Evolutionary conservation across 2,888 invertebrate species (phyloP).

Genomic region (Leucophenga maculata): DNA sequence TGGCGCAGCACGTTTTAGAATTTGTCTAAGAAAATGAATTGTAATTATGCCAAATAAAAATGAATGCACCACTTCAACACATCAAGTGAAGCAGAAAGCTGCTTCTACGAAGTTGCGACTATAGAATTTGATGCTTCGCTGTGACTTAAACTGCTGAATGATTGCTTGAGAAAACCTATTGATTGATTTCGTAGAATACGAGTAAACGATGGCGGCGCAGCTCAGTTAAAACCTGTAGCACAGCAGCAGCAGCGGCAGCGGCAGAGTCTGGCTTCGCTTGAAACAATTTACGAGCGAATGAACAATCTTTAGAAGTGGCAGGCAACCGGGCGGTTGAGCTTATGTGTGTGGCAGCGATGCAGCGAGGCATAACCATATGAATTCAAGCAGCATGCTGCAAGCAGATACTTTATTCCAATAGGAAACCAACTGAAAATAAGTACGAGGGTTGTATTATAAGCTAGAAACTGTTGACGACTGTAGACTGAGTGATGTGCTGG

Average conservation of each 20-base stretch:
- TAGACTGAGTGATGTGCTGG: too few relatives aligned
- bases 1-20: not conserved
- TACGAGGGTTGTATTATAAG: too few relatives aligned
- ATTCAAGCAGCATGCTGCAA: too few relatives aligned
- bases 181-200: conserved; percentile 63
- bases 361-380: too few relatives aligned
- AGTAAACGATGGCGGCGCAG: conserved; percentile 44
- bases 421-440: too few relatives aligned
- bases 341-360: too few relatives aligned
- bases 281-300: conserved; percentile 13
- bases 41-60: conserved; percentile 18
- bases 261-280: conserved; percentile 36
- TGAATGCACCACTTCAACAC: not conserved
- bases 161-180: conserved; percentile 58
- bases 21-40: not conserved
- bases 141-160: conserved; percentile 41
- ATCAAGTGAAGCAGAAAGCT: not conserved
- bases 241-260: conserved; percentile 27
- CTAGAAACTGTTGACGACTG: too few relatives aligned
- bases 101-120: conserved; percentile 53
- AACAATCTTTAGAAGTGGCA: conserved; percentile 29
- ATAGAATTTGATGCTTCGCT: conserved; percentile 19
- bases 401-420: too few relatives aligned
- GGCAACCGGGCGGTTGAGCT: conserved; percentile 16
- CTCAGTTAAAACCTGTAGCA: conserved; percentile 28